phyloP scores from a whole-genome alignment of 2,113 vertebrate genomes.

The Salvelinus fontinalis region DNA sequence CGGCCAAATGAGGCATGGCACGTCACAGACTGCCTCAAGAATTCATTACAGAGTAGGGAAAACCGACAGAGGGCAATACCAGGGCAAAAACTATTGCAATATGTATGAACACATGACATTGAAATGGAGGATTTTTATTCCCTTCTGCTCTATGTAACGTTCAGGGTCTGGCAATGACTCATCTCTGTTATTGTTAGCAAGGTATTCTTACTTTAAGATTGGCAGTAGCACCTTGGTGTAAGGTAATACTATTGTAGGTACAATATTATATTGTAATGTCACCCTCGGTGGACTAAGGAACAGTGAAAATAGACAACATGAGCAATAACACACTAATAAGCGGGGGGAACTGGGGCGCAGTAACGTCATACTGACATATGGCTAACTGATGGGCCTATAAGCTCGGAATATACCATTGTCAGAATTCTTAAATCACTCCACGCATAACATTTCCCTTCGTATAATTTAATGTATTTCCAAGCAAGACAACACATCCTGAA shows the following conservation, averaged over 20 bases:
- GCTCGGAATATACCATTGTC: constrained; percentile 3
- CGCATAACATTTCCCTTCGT: background rate
- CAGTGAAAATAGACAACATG: background rate
- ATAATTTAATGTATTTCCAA: no score
- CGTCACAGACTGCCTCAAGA: constrained; percentile 9
- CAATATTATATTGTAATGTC: background rate
- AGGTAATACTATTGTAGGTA: background rate
- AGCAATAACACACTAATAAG: background rate
- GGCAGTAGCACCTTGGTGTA: background rate
- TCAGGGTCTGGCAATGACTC: background rate
- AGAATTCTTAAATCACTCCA: constrained; percentile 3
- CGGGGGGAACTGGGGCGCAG: background rate
- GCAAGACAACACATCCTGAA: no score
- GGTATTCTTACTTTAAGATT: background rate
- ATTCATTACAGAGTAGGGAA: constrained; percentile 21
- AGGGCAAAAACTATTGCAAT: constrained; percentile 11
- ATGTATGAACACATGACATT: constrained; percentile 27
- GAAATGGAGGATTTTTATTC: background rate
- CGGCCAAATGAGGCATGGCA: constrained; percentile 30
- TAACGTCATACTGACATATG: background rate
- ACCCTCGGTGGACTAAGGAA: background rate
- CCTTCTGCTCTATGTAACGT: background rate
- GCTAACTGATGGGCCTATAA: constrained; percentile 10
- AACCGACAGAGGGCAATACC: background rate
- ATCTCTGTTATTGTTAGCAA: background rate